Evolutionary conservation across 1,140 invertebrate species (phyloP), one percentile per base, ranked within the genome.

Genomic region (Andrena cerasifolii): DNA sequence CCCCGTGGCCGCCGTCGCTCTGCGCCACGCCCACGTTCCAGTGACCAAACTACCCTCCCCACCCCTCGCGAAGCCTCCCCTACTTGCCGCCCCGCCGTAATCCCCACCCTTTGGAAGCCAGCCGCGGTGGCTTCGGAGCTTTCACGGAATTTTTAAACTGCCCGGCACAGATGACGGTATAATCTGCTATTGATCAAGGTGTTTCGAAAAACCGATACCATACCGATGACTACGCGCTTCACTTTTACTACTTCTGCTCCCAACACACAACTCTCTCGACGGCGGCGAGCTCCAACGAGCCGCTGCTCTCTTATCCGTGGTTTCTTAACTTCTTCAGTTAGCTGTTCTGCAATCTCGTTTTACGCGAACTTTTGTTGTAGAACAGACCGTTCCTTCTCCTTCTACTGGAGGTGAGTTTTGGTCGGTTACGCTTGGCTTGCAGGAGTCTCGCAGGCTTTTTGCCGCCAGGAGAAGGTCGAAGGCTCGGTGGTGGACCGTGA

Each of bases 111-210:
- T 18, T n/a, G n/a, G 16, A 21, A n/a, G 36, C 28, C 51, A 59
- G 68, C 56, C 59, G 68, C 82, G 78, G 82, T 87, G 86, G 88
- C 88, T 90, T 89, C 87, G 78, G 83, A 88, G 89, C 89, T 91
- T 91, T 92, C 87, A 90, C 85, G 88, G 87, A 89, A 90, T 91
- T 92, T 91, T 91, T 90, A 86, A 89, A 88, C 88, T 89, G 88
- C 88, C 86, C 83, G 82, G 84, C 83, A 86, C 86, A 90, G 90
- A 90, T 90, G 89, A 91, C 88, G 89, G 83, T 87, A 91, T 92
- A 92, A 92, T 92, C 90, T 90, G 85, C 89, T 90, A 89, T 90
- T 89, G 89, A 92, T 92, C 88, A 90, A 90, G 86, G 81, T 85
- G 87, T 88, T 83, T 70, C 79, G 81, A 87, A 88, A 87, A 89